Evolutionary conservation across 2,113 vertebrate genomes (phyloP), one percentile per base, ranked within the genome.

Genomic region (Pseudorasbora parva): DNA sequence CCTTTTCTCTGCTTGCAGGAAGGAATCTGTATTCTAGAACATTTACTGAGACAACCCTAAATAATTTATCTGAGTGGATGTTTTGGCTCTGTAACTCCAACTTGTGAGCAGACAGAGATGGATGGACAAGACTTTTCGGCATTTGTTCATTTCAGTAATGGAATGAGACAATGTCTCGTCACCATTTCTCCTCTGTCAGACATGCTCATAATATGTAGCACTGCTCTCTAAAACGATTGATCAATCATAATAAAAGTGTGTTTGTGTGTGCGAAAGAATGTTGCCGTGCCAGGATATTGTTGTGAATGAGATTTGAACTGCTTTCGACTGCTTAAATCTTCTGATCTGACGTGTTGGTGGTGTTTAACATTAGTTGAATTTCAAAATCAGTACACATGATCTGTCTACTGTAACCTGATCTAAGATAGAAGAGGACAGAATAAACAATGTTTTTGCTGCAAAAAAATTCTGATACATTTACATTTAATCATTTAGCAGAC

Each of bases 101-200:
- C 47, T 51, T 27, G 23, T 51, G 72, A 51, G 47, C 41, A 15
- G 21, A 45, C 21, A 43, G 41, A 72, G 68, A 72, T 74, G 25
- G 25, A 51, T 30, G 8, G 72, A 51, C 14, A 49, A 74, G 72
- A 74, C 15, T 74, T 74, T 51, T 74, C 23, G 17, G 72, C 43
- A 30, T 51, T 74, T 74, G 72, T 72, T 72, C 10, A 72, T 45
- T 47, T 45, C 37, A 72, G 69, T 72, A 25, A 14, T 45, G 69
- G 21, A 72, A 15, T 47, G 41, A 72, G 21, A 5, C 6, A 25
- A 72, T 72, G 69, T 47, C 10, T 14, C n/a, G 12, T 71, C 68
- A 72, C 47, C 2, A 72, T 45, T 72, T 72, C 37, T 23, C 41
- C n/a, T 41, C 9, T 69, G 66, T 69, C 66, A 69, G 9, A 69